Evolutionary conservation across 2,797 vertebrate genomes (phyloP).

Genomic region (Rhyacichthys aspro): DNA sequence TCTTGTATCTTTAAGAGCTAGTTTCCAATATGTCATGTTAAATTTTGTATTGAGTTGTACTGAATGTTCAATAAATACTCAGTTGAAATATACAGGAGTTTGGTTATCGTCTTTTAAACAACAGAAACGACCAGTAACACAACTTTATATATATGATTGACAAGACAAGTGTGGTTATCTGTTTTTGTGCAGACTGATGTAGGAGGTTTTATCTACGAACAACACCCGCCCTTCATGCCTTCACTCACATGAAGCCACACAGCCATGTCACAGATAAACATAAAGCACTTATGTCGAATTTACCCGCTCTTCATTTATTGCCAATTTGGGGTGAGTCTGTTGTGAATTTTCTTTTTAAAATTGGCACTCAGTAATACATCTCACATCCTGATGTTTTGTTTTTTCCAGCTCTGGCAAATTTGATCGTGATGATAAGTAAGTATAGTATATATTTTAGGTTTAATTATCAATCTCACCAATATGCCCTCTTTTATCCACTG

Average conservation of each 20-base stretch:
- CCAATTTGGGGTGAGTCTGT: constrained; percentile 72
- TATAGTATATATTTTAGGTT: constrained; percentile 10
- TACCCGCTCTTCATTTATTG: constrained; percentile 36
- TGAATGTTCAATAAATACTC: too few species aligned
- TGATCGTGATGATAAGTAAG: constrained; percentile 58
- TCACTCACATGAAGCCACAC: constrained; percentile 1
- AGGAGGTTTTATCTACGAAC: constrained; percentile 64
- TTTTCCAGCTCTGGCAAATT: constrained; percentile 65
- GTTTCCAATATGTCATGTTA: too few species aligned
- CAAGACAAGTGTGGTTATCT: neutral
- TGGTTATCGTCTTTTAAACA: too few species aligned
- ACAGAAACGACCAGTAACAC: too few species aligned
- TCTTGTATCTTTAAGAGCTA: too few species aligned
- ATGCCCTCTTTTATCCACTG: too few species aligned
- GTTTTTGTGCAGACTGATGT: neutral
- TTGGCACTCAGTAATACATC: neutral
- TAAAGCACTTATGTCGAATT: constrained; percentile 58
- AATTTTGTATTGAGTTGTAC: too few species aligned
- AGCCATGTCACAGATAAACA: constrained; percentile 28
- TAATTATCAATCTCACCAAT: too few species aligned
- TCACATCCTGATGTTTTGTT: constrained; percentile 9
- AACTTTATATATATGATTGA: too few species aligned
- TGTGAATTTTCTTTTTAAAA: constrained; percentile 9
- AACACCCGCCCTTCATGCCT: constrained; percentile 54
- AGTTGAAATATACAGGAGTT: too few species aligned